phyloP scores from a whole-genome alignment of 2,888 invertebrate genomes.

The Lasioglossum villosulum region DNA sequence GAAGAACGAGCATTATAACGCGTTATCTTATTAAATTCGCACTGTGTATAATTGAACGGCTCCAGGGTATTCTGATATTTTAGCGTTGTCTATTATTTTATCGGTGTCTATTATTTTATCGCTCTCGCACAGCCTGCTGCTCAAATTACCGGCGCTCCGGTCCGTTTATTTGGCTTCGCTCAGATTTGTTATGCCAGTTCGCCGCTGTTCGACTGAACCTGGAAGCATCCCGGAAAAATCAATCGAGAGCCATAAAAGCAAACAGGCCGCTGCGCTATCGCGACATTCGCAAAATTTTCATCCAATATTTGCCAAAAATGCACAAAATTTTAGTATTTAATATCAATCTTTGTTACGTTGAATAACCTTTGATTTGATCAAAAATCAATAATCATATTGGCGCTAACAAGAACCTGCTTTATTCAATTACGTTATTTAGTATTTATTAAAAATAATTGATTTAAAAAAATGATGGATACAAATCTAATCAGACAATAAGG shows the following conservation, averaged over 20 bases:
- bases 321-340: no score
- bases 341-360: no score
- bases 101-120: neutral
- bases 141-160: conserved; percentile 25
- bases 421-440: no score
- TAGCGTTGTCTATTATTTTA: neutral
- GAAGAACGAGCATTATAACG: neutral
- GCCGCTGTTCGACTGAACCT: conserved; percentile 25
- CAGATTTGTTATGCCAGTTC: conserved; percentile 34
- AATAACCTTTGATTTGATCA: no score
- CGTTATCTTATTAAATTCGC: neutral
- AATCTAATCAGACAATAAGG: no score
- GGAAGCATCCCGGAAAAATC: conserved; percentile 4
- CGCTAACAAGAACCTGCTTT: no score
- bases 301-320: no score
- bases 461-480: no score
- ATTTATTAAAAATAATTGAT: no score
- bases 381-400: no score
- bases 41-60: neutral
- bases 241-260: neutral
- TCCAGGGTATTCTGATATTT: neutral
- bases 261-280: neutral
- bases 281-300: neutral
- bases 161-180: conserved; percentile 42
- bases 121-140: neutral